Evolutionary conservation across 2,888 invertebrate genomes (phyloP).

Genomic region (Zelleria hepariella): DNA sequence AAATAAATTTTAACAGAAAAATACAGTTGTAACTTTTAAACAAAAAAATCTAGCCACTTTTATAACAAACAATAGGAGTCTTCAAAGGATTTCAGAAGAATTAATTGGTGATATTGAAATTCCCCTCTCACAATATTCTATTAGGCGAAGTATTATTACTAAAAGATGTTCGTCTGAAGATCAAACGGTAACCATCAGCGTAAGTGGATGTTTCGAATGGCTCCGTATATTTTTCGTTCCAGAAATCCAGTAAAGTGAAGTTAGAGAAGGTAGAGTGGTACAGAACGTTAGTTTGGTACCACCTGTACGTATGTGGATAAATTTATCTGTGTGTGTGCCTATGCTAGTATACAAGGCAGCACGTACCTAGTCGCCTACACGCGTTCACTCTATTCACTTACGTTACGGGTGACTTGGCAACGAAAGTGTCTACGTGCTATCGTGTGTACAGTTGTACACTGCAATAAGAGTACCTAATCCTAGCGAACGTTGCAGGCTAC

Average conservation of each 20-base stretch:
- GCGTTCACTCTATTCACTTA: too few relatives aligned
- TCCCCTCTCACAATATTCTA: background rate
- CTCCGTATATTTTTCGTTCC: constrained; percentile 18
- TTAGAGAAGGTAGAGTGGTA: background rate
- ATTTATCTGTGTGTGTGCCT: too few relatives aligned
- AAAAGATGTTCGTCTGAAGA: background rate
- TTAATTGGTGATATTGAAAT: background rate
- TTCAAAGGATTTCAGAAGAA: background rate
- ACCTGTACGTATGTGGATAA: background rate
- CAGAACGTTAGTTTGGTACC: background rate
- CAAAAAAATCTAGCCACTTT: background rate
- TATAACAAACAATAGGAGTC: too few relatives aligned
- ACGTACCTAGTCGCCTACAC: too few relatives aligned
- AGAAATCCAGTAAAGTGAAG: constrained; percentile 1
- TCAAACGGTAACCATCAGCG: constrained; percentile 2
- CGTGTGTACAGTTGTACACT: too few relatives aligned
- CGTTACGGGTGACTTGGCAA: too few relatives aligned
- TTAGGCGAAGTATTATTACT: background rate
- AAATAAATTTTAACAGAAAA: too few relatives aligned
- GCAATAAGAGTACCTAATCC: too few relatives aligned
- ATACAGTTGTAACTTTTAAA: too few relatives aligned
- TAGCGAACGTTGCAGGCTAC: too few relatives aligned
- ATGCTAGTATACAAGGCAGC: too few relatives aligned
- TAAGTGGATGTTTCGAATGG: background rate
- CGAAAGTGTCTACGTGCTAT: too few relatives aligned